phyloP scores from a whole-genome alignment of 2,888 invertebrate species.

The Agrochola lychnidis region DNA sequence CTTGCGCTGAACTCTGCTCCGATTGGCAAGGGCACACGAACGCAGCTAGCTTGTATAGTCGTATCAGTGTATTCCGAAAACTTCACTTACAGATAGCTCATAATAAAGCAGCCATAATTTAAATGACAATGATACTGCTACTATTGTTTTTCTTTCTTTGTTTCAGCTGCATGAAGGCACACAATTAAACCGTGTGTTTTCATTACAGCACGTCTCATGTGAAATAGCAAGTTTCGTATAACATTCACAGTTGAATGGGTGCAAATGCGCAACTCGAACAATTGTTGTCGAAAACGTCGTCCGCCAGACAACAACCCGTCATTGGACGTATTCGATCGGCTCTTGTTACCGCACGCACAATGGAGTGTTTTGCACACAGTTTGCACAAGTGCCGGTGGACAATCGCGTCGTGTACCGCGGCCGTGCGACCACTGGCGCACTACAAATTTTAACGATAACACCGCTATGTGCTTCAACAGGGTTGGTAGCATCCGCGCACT shows the following conservation, averaged over 20 bases:
- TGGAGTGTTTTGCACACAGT: conserved; percentile 78
- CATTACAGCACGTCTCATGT: conserved; percentile 57
- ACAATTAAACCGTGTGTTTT: conserved; percentile 56
- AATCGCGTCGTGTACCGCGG: conserved; percentile 60
- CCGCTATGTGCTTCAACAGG: conserved; percentile 10
- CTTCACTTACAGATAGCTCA: conserved; percentile 2
- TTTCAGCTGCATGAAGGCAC: conserved; percentile 34
- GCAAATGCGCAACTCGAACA: conserved; percentile 55
- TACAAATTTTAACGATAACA: conserved; percentile 31
- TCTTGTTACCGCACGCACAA: conserved; percentile 74
- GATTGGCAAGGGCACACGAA: conserved; percentile 1
- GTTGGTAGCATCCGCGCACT: conserved; percentile 26
- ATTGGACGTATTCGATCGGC: conserved; percentile 66
- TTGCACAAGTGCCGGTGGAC: conserved; percentile 80
- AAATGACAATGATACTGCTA: conserved; percentile 27
- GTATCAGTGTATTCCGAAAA: neutral
- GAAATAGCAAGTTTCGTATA: conserved; percentile 55
- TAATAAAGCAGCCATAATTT: conserved; percentile 9
- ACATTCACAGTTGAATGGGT: conserved; percentile 58
- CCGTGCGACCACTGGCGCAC: conserved; percentile 34
- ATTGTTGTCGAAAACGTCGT: conserved; percentile 67
- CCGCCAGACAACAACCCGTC: conserved; percentile 61
- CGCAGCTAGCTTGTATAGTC: neutral
- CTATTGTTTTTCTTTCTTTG: conserved; percentile 41
- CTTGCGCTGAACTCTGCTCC: conserved; percentile 26